A percentile compares a stretch with the other conserved stretches of the same genome.
These are phyloP conservation scores for Eidolon helvum DNA, from an alignment of 2,113 vertebrate genomes.

Conservation along the genomic window DNA sequence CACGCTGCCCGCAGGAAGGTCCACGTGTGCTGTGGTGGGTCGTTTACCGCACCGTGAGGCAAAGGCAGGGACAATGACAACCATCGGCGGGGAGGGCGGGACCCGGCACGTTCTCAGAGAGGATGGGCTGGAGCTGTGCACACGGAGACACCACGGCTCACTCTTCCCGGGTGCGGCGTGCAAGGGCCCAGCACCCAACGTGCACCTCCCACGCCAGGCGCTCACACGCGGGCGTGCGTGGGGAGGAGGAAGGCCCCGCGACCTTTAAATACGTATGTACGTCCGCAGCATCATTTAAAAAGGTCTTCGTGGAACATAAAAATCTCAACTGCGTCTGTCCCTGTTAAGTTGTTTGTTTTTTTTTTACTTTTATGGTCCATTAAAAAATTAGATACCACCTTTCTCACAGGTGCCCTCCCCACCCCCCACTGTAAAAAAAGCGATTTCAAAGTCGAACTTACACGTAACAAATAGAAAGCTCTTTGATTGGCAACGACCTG, in stretches of 20 bases:
- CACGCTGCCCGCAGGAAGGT: neutral
- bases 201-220: rapidly evolving
- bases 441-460: constrained; percentile 47
- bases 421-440: constrained; percentile 59
- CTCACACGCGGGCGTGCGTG: neutral
- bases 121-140: rapidly evolving
- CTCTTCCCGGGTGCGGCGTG: neutral
- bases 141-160: neutral
- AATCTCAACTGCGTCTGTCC: constrained; percentile 32
- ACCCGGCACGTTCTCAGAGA: neutral
- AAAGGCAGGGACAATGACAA: too few species aligned
- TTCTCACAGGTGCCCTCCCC: constrained; percentile 60
- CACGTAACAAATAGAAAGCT: constrained; percentile 72
- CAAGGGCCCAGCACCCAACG: rapidly evolving
- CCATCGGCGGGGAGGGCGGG: too few species aligned
- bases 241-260: neutral
- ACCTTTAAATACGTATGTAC: constrained; percentile 64
- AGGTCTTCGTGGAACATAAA: constrained; percentile 41
- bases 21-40: rapidly evolving
- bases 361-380: constrained; percentile 53
- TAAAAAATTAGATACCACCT: constrained; percentile 80
- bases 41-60: neutral
- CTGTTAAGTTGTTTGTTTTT: neutral
- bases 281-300: constrained; percentile 69
- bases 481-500: constrained; percentile 56